Conservation (phyloP, 2,888 invertebrate species). For the Meliscaeva auricollis region DNA sequence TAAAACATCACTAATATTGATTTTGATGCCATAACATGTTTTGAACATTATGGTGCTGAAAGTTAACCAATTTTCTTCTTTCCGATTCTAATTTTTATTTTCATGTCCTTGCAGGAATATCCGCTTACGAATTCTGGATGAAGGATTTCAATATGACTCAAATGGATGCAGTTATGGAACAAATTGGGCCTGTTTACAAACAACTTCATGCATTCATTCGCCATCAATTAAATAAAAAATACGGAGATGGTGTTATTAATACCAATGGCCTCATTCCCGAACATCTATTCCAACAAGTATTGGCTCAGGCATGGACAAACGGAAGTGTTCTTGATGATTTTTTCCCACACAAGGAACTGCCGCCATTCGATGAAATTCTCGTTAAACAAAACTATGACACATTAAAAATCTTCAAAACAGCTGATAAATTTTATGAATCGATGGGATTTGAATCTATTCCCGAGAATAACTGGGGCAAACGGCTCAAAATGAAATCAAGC, state of each 20-base stretch:
- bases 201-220: slow-evolving; percentile 92
- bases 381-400: neutral
- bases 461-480: slow-evolving; percentile 7
- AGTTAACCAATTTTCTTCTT: too few relatives aligned
- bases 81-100: neutral
- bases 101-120: neutral
- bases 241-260: slow-evolving; percentile 87
- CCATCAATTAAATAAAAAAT: slow-evolving; percentile 87
- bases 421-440: slow-evolving; percentile 45
- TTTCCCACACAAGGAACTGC: neutral
- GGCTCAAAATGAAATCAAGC: neutral
- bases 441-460: slow-evolving; percentile 30
- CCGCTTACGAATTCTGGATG: slow-evolving; percentile 16
- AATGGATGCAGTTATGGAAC: slow-evolving; percentile 87
- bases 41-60: too few relatives aligned
- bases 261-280: slow-evolving; percentile 89
- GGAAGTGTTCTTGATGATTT: slow-evolving; percentile 3
- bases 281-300: slow-evolving; percentile 87
- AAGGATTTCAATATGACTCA: slow-evolving; percentile 83
- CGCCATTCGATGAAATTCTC: neutral
- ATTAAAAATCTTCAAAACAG: neutral
- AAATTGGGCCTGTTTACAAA: slow-evolving; percentile 90
- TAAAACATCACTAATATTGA: too few relatives aligned
- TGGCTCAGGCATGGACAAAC: slow-evolving; percentile 51
- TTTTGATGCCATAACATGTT: too few relatives aligned